A percentile compares a stretch with the other conserved stretches of the same genome.
These are phyloP conservation scores for Siphlonurus alternatus DNA, from an alignment of 2,888 invertebrate species.

Conservation along the genomic window DNA sequence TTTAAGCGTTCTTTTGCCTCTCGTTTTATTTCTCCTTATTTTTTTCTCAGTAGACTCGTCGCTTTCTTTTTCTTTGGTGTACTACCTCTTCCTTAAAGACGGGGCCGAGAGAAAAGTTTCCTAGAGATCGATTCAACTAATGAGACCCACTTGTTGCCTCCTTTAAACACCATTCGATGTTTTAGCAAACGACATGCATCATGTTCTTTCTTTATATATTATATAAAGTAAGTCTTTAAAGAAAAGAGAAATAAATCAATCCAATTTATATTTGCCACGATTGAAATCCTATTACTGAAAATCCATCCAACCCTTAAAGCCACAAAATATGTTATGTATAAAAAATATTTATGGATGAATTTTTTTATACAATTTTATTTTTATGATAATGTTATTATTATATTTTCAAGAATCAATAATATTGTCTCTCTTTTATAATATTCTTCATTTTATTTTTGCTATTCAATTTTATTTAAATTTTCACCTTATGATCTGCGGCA, in stretches of 20 bases:
- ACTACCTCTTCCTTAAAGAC: background rate
- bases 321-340: background rate
- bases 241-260: background rate
- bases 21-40: too few species aligned
- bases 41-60: too few species aligned
- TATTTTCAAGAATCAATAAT: background rate
- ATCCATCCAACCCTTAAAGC: background rate
- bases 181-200: too few species aligned
- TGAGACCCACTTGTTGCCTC: conserved; percentile 1
- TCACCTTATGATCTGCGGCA: too few species aligned
- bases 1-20: background rate
- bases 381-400: background rate
- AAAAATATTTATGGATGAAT: background rate
- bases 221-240: background rate
- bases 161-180: too few species aligned
- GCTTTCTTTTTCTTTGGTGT: background rate
- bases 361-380: background rate
- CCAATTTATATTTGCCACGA: background rate
- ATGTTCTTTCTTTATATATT: too few species aligned
- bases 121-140: background rate
- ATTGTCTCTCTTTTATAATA: too few species aligned
- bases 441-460: too few species aligned
- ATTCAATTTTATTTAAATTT: too few species aligned
- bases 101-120: too few species aligned
- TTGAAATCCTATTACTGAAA: background rate